Percentiles rank a stretch among this genome's conserved stretches.
Conservation (phyloP, 2,113 vertebrate species). For the Silurus asotus region DNA sequence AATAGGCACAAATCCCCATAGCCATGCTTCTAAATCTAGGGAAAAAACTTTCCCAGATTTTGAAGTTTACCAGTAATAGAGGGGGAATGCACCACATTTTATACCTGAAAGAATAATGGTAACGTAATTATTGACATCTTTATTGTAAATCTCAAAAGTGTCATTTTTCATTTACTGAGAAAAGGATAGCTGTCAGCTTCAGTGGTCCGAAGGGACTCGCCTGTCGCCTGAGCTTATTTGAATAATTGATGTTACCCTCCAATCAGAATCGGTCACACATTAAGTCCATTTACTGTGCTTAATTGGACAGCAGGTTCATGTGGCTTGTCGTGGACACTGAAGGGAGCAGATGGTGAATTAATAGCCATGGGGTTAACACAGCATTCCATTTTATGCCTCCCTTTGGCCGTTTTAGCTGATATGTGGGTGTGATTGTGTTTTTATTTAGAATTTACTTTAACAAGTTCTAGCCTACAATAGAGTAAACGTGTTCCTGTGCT, state of each 20-base stretch:
- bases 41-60: background rate
- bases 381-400: conserved; percentile 51
- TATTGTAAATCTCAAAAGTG: conserved; percentile 1
- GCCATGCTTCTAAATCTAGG: no score
- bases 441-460: conserved; percentile 36
- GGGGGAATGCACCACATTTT: background rate
- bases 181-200: conserved; percentile 21
- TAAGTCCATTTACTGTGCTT: conserved; percentile 54
- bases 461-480: background rate
- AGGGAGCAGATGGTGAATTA: conserved; percentile 53
- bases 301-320: conserved; percentile 42
- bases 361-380: conserved; percentile 54
- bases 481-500: background rate
- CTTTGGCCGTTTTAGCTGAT: conserved; percentile 34
- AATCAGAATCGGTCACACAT: conserved; percentile 59
- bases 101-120: background rate
- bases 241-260: conserved; percentile 73
- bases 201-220: conserved; percentile 5
- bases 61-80: background rate
- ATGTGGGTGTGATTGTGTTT: conserved; percentile 50
- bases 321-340: conserved; percentile 22
- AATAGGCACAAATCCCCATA: background rate
- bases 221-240: conserved; percentile 57
- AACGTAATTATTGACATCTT: conserved; percentile 11
- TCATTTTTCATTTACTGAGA: conserved; percentile 1